These are phyloP conservation scores for Reticulitermes speratus DNA, from an alignment of 1,140 invertebrate species.

Conservation along the genomic window DNA sequence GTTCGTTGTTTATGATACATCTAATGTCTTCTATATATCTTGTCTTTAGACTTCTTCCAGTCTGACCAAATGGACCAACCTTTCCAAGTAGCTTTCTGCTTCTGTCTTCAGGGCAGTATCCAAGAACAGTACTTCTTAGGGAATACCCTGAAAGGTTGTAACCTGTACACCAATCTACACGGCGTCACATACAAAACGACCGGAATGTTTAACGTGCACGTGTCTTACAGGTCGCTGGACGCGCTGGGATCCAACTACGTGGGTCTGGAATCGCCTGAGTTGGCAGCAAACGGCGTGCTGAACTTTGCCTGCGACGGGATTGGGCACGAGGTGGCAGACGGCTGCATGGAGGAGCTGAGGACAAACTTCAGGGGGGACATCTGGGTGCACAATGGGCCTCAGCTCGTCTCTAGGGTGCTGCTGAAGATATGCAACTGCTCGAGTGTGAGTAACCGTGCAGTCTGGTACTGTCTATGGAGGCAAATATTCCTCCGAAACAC, in stretches of 20 bases:
- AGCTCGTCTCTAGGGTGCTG: constrained; percentile 66
- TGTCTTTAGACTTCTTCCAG: no score
- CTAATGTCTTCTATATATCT: no score
- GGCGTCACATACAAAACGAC: no score
- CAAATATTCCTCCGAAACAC: background rate
- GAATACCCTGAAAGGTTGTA: no score
- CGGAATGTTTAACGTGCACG: no score
- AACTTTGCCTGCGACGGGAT: constrained; percentile 55
- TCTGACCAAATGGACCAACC: no score
- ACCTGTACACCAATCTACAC: no score
- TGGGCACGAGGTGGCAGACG: constrained; percentile 58
- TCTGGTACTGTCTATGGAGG: no score
- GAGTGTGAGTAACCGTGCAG: constrained; percentile 42
- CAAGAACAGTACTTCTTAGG: no score
- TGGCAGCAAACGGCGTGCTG: constrained; percentile 64
- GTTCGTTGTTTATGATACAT: no score
- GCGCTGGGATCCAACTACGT: constrained; percentile 60
- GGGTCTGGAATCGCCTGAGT: constrained; percentile 58
- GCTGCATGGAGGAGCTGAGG: constrained; percentile 59
- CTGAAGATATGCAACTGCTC: constrained; percentile 58
- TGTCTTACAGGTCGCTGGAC: constrained; percentile 49
- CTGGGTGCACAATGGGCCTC: constrained; percentile 73
- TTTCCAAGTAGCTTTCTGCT: no score
- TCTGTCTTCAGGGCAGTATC: no score
- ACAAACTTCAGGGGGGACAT: constrained; percentile 58